Percentiles rank a stretch among this genome's conserved stretches.
phyloP scores from a whole-genome alignment of 2,888 invertebrate genomes.

The Malacosoma neustria region DNA sequence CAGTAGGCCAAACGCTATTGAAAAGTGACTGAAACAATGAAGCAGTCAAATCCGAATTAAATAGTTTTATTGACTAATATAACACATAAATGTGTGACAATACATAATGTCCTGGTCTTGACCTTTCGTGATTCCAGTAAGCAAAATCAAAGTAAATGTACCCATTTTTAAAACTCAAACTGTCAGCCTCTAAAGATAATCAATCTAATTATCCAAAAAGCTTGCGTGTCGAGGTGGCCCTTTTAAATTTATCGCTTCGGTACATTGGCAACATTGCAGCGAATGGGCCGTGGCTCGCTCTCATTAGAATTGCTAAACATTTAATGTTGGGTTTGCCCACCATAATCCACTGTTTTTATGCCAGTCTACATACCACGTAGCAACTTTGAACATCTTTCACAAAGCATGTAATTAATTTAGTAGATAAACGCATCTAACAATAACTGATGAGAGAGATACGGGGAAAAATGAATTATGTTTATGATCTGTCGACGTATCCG shows the following conservation, averaged over 20 bases:
- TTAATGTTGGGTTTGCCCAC: conserved; percentile 21
- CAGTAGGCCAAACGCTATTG: too few relatives aligned
- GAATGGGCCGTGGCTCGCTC: conserved; percentile 21
- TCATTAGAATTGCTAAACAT: conserved; percentile 45
- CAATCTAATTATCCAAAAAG: conserved; percentile 33
- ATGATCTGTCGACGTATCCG: conserved; percentile 1
- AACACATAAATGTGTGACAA: too few relatives aligned
- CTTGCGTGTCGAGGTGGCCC: conserved; percentile 29
- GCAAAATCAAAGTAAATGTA: conserved; percentile 11
- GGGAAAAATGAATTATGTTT: too few relatives aligned
- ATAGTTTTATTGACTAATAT: too few relatives aligned
- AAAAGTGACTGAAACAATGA: too few relatives aligned
- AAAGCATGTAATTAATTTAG: too few relatives aligned
- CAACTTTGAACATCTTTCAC: too few relatives aligned
- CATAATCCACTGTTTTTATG: conserved; percentile 18
- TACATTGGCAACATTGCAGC: conserved; percentile 27
- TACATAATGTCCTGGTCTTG: too few relatives aligned
- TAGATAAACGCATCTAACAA: too few relatives aligned
- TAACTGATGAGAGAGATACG: too few relatives aligned
- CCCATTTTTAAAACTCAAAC: conserved; percentile 20
- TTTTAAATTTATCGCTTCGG: conserved; percentile 26
- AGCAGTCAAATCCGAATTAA: too few relatives aligned
- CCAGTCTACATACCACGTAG: conserved; percentile 1
- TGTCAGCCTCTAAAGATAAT: conserved; percentile 25
- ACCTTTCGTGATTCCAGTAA: neutral